Conservation (phyloP, 2,888 invertebrate genomes). For the Ormyrus rosae region DNA sequence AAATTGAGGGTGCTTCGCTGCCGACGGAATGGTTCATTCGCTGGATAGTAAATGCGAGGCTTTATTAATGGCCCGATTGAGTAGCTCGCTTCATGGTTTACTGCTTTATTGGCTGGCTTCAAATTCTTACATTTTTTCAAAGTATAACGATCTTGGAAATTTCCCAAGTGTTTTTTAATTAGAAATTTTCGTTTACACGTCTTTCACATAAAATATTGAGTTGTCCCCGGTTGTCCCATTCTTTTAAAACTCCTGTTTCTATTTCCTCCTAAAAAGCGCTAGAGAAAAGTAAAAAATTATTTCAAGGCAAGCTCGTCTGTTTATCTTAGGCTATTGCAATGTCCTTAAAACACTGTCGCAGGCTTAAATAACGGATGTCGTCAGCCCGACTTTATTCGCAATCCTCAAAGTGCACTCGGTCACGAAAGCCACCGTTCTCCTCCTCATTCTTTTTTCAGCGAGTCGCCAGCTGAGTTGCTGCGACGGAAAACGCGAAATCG, state of each 20-base stretch:
- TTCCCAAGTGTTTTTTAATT: no score
- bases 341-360: slow-evolving; percentile 10
- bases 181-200: no score
- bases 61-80: no score
- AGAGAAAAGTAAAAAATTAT: not conserved
- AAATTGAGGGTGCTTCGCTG: no score
- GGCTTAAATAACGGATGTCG: slow-evolving; percentile 46
- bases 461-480: not conserved
- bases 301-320: not conserved
- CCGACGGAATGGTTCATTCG: no score
- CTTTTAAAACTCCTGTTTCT: not conserved
- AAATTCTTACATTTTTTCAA: no score
- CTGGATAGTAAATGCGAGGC: no score
- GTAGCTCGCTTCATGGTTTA: no score
- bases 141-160: no score
- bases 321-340: slow-evolving; percentile 28
- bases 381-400: slow-evolving; percentile 36
- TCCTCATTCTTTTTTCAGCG: slow-evolving; percentile 30
- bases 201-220: not conserved
- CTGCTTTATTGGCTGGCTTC: no score
- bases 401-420: slow-evolving; percentile 53
- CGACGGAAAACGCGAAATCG: slow-evolving; percentile 1
- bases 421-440: slow-evolving; percentile 27
- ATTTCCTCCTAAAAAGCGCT: slow-evolving; percentile 28
- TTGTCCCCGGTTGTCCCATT: not conserved